These are phyloP conservation scores for Rhogogaster chlorosoma DNA, from an alignment of 2,888 invertebrate genomes.

Conservation along the genomic window DNA sequence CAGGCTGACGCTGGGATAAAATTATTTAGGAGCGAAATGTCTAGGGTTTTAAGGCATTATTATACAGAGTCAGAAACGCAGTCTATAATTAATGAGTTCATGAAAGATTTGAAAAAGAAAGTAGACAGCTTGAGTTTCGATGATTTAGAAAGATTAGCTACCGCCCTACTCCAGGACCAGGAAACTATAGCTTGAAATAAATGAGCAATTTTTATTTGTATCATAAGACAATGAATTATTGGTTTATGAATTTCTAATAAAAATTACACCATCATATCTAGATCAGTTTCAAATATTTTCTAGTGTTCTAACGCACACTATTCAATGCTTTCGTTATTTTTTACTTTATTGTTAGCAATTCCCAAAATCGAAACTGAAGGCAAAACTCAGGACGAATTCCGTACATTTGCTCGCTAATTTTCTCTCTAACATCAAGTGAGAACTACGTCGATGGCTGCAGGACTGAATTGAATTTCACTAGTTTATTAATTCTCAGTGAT, in stretches of 20 bases:
- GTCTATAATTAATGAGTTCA: conserved; percentile 81
- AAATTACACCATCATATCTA: not conserved
- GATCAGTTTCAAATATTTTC: not conserved
- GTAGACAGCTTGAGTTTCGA: conserved; percentile 81
- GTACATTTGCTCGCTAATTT: not conserved
- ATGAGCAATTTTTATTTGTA: conserved; percentile 25
- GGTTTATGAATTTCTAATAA: conserved; percentile 25
- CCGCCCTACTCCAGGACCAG: conserved; percentile 85
- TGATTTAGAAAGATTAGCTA: conserved; percentile 81
- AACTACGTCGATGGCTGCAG: not conserved
- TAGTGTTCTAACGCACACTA: not conserved
- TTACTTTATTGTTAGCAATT: not conserved
- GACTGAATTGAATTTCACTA: not conserved
- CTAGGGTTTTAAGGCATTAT: conserved; percentile 82
- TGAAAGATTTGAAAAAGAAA: conserved; percentile 80
- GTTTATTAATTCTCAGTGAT: not conserved
- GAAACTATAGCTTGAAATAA: conserved; percentile 80
- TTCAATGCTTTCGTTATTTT: not conserved
- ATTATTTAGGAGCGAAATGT: conserved; percentile 81
- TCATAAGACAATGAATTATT: conserved; percentile 18
- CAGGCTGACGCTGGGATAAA: conserved; percentile 69
- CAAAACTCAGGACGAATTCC: not conserved
- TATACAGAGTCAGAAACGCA: conserved; percentile 84
- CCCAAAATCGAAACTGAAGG: not conserved
- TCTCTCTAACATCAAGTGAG: not conserved